Conservation (phyloP, 2,888 invertebrate species). For the Drosophila percnosoma region DNA sequence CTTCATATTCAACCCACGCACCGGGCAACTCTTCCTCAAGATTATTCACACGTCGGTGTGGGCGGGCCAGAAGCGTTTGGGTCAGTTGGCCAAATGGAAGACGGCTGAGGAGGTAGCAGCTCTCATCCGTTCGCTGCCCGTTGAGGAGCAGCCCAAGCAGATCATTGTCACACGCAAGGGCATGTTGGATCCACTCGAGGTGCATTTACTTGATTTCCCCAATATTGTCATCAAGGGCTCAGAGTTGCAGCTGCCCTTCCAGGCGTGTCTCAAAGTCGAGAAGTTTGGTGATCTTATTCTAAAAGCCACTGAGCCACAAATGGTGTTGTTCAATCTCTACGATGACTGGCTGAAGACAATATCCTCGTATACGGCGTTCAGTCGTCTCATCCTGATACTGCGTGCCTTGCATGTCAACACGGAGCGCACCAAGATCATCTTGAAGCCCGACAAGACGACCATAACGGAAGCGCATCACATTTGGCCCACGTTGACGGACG, state of each 20-base stretch:
- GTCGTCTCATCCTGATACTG: constrained; percentile 97
- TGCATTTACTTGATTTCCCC: constrained; percentile 99
- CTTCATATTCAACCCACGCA: constrained; percentile 99
- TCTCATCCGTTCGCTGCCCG: constrained; percentile 98
- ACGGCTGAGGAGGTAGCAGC: constrained; percentile 99
- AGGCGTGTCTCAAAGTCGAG: constrained; percentile 99
- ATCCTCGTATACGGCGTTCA: constrained; percentile 99
- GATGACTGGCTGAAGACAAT: constrained; percentile 99
- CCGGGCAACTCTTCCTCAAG: constrained; percentile 99
- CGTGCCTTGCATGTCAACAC: constrained; percentile 99
- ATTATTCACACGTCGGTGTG: constrained; percentile 99
- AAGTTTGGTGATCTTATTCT: constrained; percentile 99
- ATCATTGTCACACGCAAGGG: constrained; percentile 99
- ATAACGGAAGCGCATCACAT: constrained; percentile 99
- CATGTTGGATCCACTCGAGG: constrained; percentile 99
- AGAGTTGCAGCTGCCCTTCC: constrained; percentile 99
- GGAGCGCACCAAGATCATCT: constrained; percentile 98
- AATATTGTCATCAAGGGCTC: constrained; percentile 99
- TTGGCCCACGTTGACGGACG: constrained; percentile 98
- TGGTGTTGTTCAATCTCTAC: constrained; percentile 99
- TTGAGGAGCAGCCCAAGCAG: constrained; percentile 99
- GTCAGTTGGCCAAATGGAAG: constrained; percentile 99
- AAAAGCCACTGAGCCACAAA: constrained; percentile 99
- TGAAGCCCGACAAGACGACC: constrained; percentile 99
- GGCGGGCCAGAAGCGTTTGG: constrained; percentile 99